phyloP scores from a whole-genome alignment of 2,888 invertebrate genomes.

The Nesidiocoris tenuis region DNA sequence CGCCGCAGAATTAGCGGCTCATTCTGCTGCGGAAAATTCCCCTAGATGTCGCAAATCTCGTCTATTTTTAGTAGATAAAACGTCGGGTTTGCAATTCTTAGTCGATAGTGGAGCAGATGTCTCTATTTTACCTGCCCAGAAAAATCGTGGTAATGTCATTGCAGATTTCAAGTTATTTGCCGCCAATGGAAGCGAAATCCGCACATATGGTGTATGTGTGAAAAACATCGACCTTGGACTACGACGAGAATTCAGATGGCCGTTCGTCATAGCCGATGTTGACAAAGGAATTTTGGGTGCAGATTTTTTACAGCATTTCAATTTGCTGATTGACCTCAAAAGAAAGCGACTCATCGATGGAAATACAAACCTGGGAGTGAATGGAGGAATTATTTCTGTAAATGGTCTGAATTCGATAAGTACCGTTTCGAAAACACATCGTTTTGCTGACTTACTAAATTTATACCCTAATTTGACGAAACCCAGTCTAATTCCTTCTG shows the following conservation, averaged over 20 bases:
- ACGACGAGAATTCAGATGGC: conserved; percentile 43
- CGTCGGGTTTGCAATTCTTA: conserved; percentile 22
- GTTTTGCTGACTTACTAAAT: conserved; percentile 3
- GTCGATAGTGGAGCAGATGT: conserved; percentile 46
- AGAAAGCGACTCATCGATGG: conserved; percentile 8
- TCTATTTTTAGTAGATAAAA: conserved; percentile 11
- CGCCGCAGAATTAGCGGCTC: conserved; percentile 29
- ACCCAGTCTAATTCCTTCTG: neutral
- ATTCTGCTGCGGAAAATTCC: neutral
- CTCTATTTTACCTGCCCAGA: conserved; percentile 34
- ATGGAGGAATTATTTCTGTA: neutral
- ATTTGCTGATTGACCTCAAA: conserved; percentile 22
- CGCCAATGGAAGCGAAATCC: conserved; percentile 49
- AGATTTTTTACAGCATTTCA: conserved; percentile 45
- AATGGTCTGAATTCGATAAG: neutral
- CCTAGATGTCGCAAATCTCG: neutral
- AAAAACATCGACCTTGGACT: conserved; percentile 46
- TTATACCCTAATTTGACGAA: conserved; percentile 13
- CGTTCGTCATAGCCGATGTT: conserved; percentile 18
- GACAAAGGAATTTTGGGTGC: conserved; percentile 45
- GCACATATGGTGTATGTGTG: conserved; percentile 45
- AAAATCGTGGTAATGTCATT: neutral
- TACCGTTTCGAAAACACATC: neutral
- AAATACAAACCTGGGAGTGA: conserved; percentile 6
- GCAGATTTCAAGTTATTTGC: conserved; percentile 47